These are phyloP conservation scores for Sinocyclocheilus rhinocerous DNA, from an alignment of 2,113 vertebrate species.

Conservation along the genomic window DNA sequence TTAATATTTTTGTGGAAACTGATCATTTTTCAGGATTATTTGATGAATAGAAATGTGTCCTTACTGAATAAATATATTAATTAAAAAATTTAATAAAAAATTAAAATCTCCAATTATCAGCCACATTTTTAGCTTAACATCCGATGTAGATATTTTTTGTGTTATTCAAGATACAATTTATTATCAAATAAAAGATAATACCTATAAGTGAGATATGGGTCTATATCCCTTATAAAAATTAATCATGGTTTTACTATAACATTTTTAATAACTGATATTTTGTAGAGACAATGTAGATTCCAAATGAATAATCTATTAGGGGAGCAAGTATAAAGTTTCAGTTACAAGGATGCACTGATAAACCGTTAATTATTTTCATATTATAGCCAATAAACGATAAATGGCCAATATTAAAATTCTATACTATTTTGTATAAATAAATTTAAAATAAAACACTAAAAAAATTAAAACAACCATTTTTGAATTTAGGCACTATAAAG, in stretches of 20 bases:
- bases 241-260: too few relatives aligned
- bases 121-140: neutral
- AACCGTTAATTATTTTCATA: neutral
- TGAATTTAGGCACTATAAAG: neutral
- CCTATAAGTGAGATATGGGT: neutral
- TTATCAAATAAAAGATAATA: neutral
- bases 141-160: neutral
- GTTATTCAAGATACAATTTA: neutral
- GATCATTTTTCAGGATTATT: neutral
- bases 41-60: neutral
- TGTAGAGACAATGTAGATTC: neutral
- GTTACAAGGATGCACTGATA: neutral
- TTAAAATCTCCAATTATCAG: neutral
- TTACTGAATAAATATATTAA: neutral
- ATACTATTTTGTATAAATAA: too few relatives aligned
- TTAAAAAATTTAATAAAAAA: neutral
- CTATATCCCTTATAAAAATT: too few relatives aligned
- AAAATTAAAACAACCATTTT: too few relatives aligned
- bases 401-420: too few relatives aligned
- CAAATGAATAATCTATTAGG: neutral
- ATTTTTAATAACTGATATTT: neutral
- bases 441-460: neutral
- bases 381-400: neutral
- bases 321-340: neutral
- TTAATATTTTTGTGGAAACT: neutral